phyloP scores from a whole-genome alignment of 2,797 vertebrate species.

The Gymnopithys bicolor region DNA sequence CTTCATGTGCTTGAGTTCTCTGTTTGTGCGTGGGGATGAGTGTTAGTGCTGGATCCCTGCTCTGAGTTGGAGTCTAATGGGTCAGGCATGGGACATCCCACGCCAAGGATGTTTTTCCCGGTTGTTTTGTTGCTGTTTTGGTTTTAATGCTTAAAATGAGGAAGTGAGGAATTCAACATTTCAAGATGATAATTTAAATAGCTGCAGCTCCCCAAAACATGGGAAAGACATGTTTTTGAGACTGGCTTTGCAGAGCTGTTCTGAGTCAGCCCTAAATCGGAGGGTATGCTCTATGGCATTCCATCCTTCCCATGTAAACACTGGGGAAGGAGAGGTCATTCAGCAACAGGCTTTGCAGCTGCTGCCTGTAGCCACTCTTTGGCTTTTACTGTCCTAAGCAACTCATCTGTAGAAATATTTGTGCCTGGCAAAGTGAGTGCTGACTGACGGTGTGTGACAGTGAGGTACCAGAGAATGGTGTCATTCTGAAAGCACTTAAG shows the following conservation, averaged over 20 bases:
- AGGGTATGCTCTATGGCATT: neutral
- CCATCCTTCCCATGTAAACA: neutral
- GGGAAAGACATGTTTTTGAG: neutral
- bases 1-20: neutral
- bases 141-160: neutral
- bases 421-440: neutral
- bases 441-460: accelerated
- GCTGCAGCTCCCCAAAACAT: neutral
- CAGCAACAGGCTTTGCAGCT: neutral
- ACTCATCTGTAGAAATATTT: neutral
- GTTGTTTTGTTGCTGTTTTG: neutral
- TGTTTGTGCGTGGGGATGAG: neutral
- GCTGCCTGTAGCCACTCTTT: neutral
- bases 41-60: neutral
- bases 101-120: neutral
- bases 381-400: neutral
- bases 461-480: accelerated
- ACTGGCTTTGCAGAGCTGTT: neutral
- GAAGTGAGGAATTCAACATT: neutral
- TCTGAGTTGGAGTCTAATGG: neutral
- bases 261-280: neutral
- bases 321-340: neutral
- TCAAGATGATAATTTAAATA: neutral
- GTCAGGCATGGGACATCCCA: neutral
- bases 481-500: neutral